Evolutionary conservation across 2,797 vertebrate genomes (phyloP).

Genomic region (Gymnocypris eckloni): DNA sequence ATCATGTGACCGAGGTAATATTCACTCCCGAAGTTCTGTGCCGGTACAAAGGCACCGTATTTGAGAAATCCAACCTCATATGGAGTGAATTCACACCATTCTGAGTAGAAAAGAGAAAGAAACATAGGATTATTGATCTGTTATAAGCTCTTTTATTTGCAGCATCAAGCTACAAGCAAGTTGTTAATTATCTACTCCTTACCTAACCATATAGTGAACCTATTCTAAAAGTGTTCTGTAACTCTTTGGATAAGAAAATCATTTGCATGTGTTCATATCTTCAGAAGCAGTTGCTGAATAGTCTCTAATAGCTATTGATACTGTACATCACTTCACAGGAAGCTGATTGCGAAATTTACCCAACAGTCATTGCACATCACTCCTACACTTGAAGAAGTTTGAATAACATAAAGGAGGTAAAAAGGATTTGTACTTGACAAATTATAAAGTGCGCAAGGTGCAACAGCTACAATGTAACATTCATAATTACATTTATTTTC

Average conservation of each 20-base stretch:
- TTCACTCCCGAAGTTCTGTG: conserved; percentile 76
- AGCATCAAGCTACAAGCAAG: background rate
- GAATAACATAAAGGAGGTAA: background rate
- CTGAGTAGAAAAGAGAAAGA: conserved; percentile 53
- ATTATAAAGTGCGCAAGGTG: background rate
- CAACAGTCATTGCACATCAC: background rate
- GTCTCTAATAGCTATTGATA: background rate
- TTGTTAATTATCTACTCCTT: background rate
- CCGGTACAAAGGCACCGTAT: conserved; percentile 75
- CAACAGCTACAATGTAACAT: background rate
- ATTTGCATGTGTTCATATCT: background rate
- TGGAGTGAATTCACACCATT: conserved; percentile 82
- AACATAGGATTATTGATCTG: background rate
- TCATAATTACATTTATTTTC: background rate
- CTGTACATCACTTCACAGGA: background rate
- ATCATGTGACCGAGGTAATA: conserved; percentile 77
- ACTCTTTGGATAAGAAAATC: background rate
- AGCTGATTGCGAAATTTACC: background rate
- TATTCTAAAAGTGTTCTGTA: background rate
- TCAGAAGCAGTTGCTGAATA: background rate
- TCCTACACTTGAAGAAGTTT: background rate
- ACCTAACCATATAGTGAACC: background rate
- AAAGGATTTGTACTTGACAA: background rate
- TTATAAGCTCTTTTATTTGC: background rate
- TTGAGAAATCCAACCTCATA: conserved; percentile 78